phyloP scores from a whole-genome alignment of 2,888 invertebrate species.

The Megaustenia siamemsis region DNA sequence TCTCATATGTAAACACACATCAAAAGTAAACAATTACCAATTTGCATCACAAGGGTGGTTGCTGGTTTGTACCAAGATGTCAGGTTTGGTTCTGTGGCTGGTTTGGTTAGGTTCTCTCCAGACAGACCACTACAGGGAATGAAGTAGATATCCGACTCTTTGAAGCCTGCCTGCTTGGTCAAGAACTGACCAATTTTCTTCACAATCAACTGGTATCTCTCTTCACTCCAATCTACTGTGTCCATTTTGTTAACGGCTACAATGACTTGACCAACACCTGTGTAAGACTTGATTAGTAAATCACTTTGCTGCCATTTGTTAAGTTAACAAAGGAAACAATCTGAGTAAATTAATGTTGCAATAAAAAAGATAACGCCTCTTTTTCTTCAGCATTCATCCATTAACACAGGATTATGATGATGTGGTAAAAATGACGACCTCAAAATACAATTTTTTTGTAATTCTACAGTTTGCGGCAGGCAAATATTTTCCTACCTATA shows the following conservation, averaged over 20 bases:
- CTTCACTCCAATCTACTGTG: conserved; percentile 94
- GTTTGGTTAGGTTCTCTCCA: conserved; percentile 92
- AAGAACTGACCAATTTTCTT: conserved; percentile 87
- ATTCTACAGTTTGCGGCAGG: too few relatives aligned
- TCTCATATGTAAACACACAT: too few relatives aligned
- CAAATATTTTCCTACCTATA: too few relatives aligned
- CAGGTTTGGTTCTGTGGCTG: conserved; percentile 84
- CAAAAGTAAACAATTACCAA: conserved; percentile 85
- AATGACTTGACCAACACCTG: conserved; percentile 94
- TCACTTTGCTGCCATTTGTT: not conserved
- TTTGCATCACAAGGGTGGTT: conserved; percentile 90
- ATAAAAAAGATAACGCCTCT: too few relatives aligned
- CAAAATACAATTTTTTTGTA: too few relatives aligned
- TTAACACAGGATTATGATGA: too few relatives aligned
- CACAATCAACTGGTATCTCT: conserved; percentile 93
- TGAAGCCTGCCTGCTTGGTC: conserved; percentile 92
- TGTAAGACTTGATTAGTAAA: not conserved
- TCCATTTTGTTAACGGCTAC: conserved; percentile 99
- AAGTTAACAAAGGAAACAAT: too few relatives aligned
- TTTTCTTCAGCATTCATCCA: too few relatives aligned
- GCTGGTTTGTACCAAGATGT: conserved; percentile 88
- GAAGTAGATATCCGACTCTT: conserved; percentile 91
- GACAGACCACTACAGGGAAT: conserved; percentile 98
- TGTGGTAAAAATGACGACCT: too few relatives aligned
- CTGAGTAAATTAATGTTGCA: too few relatives aligned